These are phyloP conservation scores for Nebria brevicollis DNA, from an alignment of 2,888 invertebrate genomes.

Conservation along the genomic window DNA sequence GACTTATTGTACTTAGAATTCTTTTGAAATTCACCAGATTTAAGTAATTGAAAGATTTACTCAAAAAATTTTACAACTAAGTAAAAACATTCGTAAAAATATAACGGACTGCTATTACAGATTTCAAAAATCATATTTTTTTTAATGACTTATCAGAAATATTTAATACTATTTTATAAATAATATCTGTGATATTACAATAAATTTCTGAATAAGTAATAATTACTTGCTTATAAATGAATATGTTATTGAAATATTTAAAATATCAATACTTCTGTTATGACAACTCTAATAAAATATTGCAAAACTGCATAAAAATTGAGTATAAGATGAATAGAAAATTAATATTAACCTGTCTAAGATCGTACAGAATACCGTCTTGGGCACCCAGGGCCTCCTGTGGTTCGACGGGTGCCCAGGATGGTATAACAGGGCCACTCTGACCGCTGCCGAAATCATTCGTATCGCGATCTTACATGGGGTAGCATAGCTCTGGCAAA, in stretches of 20 bases:
- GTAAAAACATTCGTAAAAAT: no score
- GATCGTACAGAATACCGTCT: not conserved
- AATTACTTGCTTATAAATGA: no score
- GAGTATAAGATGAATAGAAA: not conserved
- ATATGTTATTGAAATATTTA: no score
- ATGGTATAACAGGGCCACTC: not conserved
- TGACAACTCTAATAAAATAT: not conserved
- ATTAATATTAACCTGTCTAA: not conserved
- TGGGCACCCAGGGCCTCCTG: not conserved
- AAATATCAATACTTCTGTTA: no score
- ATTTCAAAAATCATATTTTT: no score
- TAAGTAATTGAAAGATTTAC: no score
- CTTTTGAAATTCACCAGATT: not conserved
- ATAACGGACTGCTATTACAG: no score
- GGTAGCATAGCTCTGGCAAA: not conserved
- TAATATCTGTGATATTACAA: no score
- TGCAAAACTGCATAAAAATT: not conserved
- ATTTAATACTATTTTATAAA: no score
- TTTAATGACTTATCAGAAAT: no score
- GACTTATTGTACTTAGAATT: not conserved
- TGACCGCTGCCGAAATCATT: not conserved
- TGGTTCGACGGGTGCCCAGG: not conserved
- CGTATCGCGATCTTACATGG: slow-evolving; percentile 1
- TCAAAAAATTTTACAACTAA: no score
- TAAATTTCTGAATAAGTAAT: no score